Evolutionary conservation across 2,113 vertebrate species (phyloP), one percentile per base, ranked within the genome.

Genomic region (Ctenomys sociabilis): DNA sequence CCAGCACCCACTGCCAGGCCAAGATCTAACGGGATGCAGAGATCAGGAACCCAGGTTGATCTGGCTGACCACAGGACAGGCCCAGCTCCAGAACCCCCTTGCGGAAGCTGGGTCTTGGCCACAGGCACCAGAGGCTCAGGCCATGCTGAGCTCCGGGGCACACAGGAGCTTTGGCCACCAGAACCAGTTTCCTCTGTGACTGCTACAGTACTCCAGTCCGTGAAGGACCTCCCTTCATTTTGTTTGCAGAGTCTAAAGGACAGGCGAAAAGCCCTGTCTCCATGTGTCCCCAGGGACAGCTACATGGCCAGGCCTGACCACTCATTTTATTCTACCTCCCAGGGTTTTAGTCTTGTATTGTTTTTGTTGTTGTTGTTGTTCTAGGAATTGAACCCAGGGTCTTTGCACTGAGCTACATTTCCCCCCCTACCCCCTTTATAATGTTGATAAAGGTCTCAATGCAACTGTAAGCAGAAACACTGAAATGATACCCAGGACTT

Each of bases 1-100:
- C 73, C 68, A 73, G 13, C 61, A 26, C 83, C 86, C 1, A 7
- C 45, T 7, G 54, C 52, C 3, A 0, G 52, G 94, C 86, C 95
- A 93, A 91, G 83, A 77, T 21, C 92, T 97, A 91, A 94, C 54
- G 7, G n/a, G 68, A 90, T 32, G 22, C 91, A 95, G 94, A 64
- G 92, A 96, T 59, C 63, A 92, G 0, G 0, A 35, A 28, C 24
- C 7, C 26, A 57, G 78, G 64, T 2, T 0, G 32, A 75, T n/a
- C 57, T 0, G 37, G 45, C 0, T 1, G 83, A 43, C 11, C 57
- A 37, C 8, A 5, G 82, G 0, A 0, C 0, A n/a, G 1, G 72
- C 64, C 88, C 82, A 1, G 72, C 72, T 88, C 86, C 0, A 13
- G 16, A 64, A 30, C 32, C 26, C 52, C 63, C 40, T 7, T 0